Evolutionary conservation across 2,888 invertebrate species (phyloP).

Genomic region (Hipparchia semele): DNA sequence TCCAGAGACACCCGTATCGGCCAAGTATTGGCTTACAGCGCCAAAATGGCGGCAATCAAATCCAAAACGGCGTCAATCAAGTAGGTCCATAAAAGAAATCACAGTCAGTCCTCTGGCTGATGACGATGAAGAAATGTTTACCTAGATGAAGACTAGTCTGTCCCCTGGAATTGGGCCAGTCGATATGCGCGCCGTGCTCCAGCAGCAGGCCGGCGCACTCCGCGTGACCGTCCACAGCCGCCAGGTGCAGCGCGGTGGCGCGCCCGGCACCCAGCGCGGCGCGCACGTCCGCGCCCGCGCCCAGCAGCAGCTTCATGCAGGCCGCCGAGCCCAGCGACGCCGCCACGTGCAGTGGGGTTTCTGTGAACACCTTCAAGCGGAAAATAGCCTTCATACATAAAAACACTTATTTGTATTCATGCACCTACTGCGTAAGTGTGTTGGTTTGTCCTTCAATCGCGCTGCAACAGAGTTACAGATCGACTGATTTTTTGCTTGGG

Average conservation of each 20-base stretch:
- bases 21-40: too few species aligned
- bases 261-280: conserved; percentile 88
- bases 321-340: conserved; percentile 87
- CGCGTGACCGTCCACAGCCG: conserved; percentile 93
- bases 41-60: too few species aligned
- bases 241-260: conserved; percentile 92
- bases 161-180: conserved; percentile 88
- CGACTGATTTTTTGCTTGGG: too few species aligned
- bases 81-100: too few species aligned
- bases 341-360: conserved; percentile 93
- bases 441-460: too few species aligned
- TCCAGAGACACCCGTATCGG: too few species aligned
- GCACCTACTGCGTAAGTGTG: too few species aligned
- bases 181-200: conserved; percentile 89
- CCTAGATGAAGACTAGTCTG: conserved; percentile 93
- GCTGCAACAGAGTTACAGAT: too few species aligned
- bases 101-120: too few species aligned
- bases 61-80: too few species aligned
- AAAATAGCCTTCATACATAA: not conserved
- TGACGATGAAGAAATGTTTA: conserved; percentile 36
- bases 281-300: conserved; percentile 90
- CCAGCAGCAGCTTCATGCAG: conserved; percentile 88
- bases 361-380: conserved; percentile 86
- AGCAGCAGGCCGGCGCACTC: conserved; percentile 89
- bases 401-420: too few species aligned